These are phyloP conservation scores for Saguinus oedipus DNA, from an alignment of 2,797 vertebrate genomes.

Conservation along the genomic window DNA sequence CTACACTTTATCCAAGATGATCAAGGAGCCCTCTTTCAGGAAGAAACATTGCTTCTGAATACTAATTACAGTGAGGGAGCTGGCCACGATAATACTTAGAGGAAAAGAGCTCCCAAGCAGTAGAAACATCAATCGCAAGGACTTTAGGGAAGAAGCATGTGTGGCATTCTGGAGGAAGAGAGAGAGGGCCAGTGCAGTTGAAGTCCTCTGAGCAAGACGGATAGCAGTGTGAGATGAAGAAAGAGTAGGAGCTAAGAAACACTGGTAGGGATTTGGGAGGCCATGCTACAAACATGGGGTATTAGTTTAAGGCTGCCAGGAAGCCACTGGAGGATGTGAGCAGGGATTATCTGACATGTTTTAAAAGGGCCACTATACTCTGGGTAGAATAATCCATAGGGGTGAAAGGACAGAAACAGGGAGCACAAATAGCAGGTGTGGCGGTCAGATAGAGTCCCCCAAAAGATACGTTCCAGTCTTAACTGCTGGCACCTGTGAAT, in stretches of 20 bases:
- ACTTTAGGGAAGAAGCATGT: too few species aligned
- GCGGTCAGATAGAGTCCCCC: not conserved
- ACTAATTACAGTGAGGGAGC: not conserved
- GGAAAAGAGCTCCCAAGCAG: not conserved
- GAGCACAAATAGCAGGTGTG: not conserved
- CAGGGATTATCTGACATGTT: not conserved
- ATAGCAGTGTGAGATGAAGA: not conserved
- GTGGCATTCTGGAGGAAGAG: not conserved
- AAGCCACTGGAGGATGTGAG: not conserved
- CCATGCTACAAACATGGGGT: too few species aligned
- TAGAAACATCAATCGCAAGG: not conserved
- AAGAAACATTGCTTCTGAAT: not conserved
- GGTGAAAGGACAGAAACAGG: not conserved
- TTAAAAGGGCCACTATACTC: not conserved
- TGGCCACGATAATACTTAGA: not conserved
- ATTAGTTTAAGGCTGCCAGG: not conserved
- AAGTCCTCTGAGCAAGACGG: not conserved
- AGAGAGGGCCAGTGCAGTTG: not conserved
- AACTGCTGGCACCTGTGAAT: not conserved
- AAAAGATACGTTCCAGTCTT: not conserved
- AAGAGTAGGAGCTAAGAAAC: not conserved
- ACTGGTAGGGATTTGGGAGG: too few species aligned
- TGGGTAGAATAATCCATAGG: not conserved
- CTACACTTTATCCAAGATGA: not conserved
- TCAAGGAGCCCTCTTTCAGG: not conserved